Evolutionary conservation across 2,888 invertebrate genomes (phyloP).

Genomic region (Lepidocyrtinus sp.): DNA sequence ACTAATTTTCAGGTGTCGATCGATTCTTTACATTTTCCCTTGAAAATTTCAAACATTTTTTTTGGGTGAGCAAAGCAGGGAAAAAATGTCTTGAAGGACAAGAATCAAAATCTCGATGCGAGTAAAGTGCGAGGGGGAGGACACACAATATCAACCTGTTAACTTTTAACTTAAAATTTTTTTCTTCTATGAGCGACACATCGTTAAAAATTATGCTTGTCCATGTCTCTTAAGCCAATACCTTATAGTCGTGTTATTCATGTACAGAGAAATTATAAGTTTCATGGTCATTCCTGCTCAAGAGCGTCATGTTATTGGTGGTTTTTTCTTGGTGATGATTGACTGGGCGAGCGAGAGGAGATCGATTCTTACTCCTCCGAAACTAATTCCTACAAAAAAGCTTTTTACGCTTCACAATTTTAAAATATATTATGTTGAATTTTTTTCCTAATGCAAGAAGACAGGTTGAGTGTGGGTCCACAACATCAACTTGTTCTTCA

Average conservation of each 20-base stretch:
- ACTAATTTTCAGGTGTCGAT: slow-evolving; percentile 27
- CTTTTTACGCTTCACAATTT: slow-evolving; percentile 8
- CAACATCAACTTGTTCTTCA: slow-evolving; percentile 17
- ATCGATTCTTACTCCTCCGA: slow-evolving; percentile 24
- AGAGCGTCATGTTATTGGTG: slow-evolving; percentile 43
- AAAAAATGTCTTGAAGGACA: slow-evolving; percentile 45
- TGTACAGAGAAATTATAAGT: slow-evolving; percentile 27
- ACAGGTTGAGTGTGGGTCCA: slow-evolving; percentile 31
- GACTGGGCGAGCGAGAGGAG: slow-evolving; percentile 36
- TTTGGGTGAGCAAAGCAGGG: slow-evolving; percentile 38
- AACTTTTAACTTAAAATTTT: slow-evolving; percentile 8
- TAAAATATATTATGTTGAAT: slow-evolving; percentile 4
- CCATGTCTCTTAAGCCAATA: slow-evolving; percentile 22
- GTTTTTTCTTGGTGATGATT: slow-evolving; percentile 42
- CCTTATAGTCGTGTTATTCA: background rate
- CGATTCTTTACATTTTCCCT: background rate
- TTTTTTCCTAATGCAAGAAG: background rate
- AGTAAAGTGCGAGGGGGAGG: slow-evolving; percentile 32
- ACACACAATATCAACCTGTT: slow-evolving; percentile 22
- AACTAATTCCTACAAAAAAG: slow-evolving; percentile 36
- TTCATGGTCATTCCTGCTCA: slow-evolving; percentile 49
- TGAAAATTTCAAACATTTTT: slow-evolving; percentile 3
- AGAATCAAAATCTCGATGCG: slow-evolving; percentile 27
- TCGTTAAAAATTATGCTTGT: slow-evolving; percentile 50
- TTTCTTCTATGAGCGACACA: slow-evolving; percentile 37